Percentiles rank a stretch among this genome's conserved stretches.
Evolutionary conservation across 2,888 invertebrate species (phyloP).

Genomic region (Clanis bilineata): DNA sequence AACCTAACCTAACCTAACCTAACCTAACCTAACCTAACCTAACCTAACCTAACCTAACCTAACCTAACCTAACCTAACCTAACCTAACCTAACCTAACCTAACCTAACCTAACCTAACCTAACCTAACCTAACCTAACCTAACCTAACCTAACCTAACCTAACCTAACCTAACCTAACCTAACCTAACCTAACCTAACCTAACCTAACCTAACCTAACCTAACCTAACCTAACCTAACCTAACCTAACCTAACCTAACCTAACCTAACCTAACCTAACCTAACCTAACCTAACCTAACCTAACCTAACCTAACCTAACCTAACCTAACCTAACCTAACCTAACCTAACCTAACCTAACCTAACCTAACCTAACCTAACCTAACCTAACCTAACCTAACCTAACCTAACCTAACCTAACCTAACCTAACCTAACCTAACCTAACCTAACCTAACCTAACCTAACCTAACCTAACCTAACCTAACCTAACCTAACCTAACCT

Average conservation of each 20-base stretch:
- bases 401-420: conserved; percentile 25
- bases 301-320: conserved; percentile 27
- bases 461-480: conserved; percentile 25
- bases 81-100: conserved; percentile 27
- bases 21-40: conserved; percentile 26
- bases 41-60: conserved; percentile 30
- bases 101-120: conserved; percentile 26
- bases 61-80: conserved; percentile 26
- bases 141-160: conserved; percentile 25
- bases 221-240: conserved; percentile 28
- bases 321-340: conserved; percentile 26
- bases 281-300: conserved; percentile 21
- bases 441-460: conserved; percentile 22
- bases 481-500: conserved; percentile 28
- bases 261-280: conserved; percentile 23
- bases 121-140: conserved; percentile 25
- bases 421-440: conserved; percentile 25
- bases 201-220: conserved; percentile 28
- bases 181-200: conserved; percentile 27
- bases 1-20: conserved; percentile 26
- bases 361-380: conserved; percentile 17
- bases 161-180: conserved; percentile 24
- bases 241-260: conserved; percentile 30
- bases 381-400: conserved; percentile 25
- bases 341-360: conserved; percentile 21